These are phyloP conservation scores for Eupithecia inturbata DNA, from an alignment of 2,888 invertebrate genomes.

Conservation along the genomic window DNA sequence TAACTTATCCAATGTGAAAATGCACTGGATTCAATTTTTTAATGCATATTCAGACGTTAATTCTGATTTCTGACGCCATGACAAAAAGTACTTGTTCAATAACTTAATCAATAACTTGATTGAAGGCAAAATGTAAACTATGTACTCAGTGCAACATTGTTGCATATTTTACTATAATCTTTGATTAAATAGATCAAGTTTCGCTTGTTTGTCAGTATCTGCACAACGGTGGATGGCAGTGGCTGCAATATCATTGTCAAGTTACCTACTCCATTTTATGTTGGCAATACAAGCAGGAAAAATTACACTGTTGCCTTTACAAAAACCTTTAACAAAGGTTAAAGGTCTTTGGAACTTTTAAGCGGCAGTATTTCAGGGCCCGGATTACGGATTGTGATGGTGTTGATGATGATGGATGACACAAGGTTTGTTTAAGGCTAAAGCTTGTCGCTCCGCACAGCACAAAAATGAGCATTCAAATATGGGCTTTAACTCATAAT, in stretches of 20 bases:
- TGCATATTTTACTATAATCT: conserved; percentile 32
- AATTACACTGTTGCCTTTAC: neutral
- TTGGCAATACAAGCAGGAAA: neutral
- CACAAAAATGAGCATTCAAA: too few relatives aligned
- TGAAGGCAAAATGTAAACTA: conserved; percentile 27
- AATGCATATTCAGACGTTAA: neutral
- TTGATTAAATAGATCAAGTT: conserved; percentile 30
- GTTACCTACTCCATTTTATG: neutral
- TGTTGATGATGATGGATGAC: neutral
- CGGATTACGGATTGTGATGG: neutral
- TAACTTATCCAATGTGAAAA: neutral
- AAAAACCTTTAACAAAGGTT: too few relatives aligned
- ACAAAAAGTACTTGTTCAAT: conserved; percentile 1
- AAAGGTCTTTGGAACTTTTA: neutral
- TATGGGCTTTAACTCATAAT: too few relatives aligned
- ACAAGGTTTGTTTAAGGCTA: neutral
- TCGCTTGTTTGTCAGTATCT: conserved; percentile 14
- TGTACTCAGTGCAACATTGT: conserved; percentile 17
- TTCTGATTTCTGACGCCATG: neutral
- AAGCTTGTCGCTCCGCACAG: too few relatives aligned
- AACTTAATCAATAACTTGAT: conserved; percentile 21
- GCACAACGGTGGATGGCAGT: neutral
- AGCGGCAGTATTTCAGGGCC: neutral
- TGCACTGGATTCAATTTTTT: neutral
- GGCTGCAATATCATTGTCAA: conserved; percentile 8